Percentiles rank a stretch among this genome's conserved stretches.
Evolutionary conservation across 2,888 invertebrate species (phyloP).

Genomic region (Sinopyrophorus schimmeli): DNA sequence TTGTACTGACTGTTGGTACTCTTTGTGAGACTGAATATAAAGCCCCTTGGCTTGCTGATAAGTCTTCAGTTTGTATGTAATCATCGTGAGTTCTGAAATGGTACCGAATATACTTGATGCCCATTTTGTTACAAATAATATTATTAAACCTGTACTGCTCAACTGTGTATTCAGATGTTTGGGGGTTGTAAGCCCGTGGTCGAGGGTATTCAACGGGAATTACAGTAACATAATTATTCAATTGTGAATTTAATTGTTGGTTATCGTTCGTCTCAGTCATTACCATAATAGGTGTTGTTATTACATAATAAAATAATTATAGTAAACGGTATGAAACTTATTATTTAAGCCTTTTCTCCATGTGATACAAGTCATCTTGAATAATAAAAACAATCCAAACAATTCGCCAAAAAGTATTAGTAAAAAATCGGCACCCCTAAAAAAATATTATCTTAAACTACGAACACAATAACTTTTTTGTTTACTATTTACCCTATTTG

Average conservation of each 20-base stretch:
- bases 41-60: conserved; percentile 44
- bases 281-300: too few relatives aligned
- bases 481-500: too few relatives aligned
- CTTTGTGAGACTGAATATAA: conserved; percentile 66
- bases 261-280: conserved; percentile 38
- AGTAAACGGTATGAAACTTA: too few relatives aligned
- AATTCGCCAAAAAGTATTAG: too few relatives aligned
- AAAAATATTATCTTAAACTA: too few relatives aligned
- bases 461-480: too few relatives aligned
- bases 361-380: too few relatives aligned
- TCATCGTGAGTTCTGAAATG: conserved; percentile 43
- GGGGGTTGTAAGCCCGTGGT: conserved; percentile 42
- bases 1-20: conserved; percentile 57
- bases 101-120: not conserved
- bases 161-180: conserved; percentile 45
- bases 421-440: too few relatives aligned
- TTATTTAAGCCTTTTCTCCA: too few relatives aligned
- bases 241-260: conserved; percentile 37
- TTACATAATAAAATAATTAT: too few relatives aligned
- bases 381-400: too few relatives aligned
- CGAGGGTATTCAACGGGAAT: conserved; percentile 47
- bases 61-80: conserved; percentile 46
- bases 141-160: conserved; percentile 45
- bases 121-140: too few relatives aligned
- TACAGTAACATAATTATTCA: conserved; percentile 46